Conservation (phyloP, 1,140 invertebrate genomes). For the Drosophila auraria region DNA sequence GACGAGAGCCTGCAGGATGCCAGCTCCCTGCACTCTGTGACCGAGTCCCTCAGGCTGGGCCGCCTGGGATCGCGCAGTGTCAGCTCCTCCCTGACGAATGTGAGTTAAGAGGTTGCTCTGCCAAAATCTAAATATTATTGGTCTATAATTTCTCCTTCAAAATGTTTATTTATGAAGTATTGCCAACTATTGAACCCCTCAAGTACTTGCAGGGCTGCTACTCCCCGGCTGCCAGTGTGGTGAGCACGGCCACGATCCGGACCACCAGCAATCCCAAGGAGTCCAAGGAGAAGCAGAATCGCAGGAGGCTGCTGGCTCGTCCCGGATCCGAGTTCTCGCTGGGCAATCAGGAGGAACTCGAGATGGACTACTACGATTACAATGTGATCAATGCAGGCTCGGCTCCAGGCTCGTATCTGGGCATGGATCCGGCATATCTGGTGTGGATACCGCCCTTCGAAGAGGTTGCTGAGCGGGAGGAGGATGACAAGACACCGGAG, state of each 20-base stretch:
- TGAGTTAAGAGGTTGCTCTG: conserved; percentile 55
- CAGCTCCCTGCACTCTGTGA: conserved; percentile 62
- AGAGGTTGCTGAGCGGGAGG: conserved; percentile 85
- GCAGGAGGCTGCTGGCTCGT: conserved; percentile 88
- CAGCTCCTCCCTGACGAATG: conserved; percentile 80
- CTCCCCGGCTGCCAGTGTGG: conserved; percentile 87
- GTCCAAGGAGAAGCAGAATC: conserved; percentile 91
- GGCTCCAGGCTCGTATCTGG: conserved; percentile 92
- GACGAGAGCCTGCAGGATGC: conserved; percentile 76
- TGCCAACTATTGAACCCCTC: neutral
- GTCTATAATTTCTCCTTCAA: neutral
- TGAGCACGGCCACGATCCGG: conserved; percentile 88
- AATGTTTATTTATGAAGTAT: neutral
- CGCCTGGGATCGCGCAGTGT: conserved; percentile 69
- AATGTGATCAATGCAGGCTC: conserved; percentile 92
- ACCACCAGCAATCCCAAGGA: conserved; percentile 90
- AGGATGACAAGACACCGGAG: conserved; percentile 76
- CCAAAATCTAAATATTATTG: neutral
- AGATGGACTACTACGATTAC: conserved; percentile 95
- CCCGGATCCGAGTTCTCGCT: conserved; percentile 91
- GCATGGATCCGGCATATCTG: conserved; percentile 94
- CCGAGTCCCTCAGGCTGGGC: conserved; percentile 59
- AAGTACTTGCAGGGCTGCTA: conserved; percentile 88
- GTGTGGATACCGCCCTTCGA: conserved; percentile 94
- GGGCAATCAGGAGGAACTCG: conserved; percentile 89